Conservation (phyloP, 2,888 invertebrate species). For the Leptopterna dolabrata region DNA sequence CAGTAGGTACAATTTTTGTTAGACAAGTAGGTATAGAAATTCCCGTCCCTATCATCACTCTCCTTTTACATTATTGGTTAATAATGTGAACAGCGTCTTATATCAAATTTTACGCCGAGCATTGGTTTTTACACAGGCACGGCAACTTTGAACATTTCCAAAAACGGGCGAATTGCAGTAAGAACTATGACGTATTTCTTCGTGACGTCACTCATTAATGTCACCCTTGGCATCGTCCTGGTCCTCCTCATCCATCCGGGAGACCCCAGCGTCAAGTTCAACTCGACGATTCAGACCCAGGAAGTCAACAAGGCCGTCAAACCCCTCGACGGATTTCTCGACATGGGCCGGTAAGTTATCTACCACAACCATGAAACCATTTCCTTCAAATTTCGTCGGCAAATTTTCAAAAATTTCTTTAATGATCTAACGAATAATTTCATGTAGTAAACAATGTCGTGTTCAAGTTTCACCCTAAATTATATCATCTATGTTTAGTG, state of each 20-base stretch:
- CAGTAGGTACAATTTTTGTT: too few species aligned
- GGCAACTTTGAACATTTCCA: conserved; percentile 85
- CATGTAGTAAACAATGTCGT: too few species aligned
- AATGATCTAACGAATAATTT: too few species aligned
- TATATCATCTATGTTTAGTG: neutral
- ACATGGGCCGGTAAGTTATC: conserved; percentile 85
- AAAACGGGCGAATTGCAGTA: conserved; percentile 88
- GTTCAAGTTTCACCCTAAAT: too few species aligned
- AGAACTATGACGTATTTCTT: conserved; percentile 85
- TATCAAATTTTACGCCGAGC: too few species aligned
- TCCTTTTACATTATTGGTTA: too few species aligned
- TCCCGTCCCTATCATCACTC: too few species aligned
- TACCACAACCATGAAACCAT: neutral
- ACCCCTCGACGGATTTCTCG: conserved; percentile 86
- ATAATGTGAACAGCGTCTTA: too few species aligned
- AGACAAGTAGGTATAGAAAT: too few species aligned
- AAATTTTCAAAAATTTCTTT: neutral
- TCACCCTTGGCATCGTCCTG: conserved; percentile 79
- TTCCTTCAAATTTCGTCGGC: neutral
- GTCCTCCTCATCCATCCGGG: conserved; percentile 84
- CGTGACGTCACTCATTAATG: conserved; percentile 83
- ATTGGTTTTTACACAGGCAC: conserved; percentile 75
- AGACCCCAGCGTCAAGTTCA: conserved; percentile 69
- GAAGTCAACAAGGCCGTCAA: conserved; percentile 70
- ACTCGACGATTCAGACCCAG: conserved; percentile 43